Base-by-base conservation (phyloP, 2,888 invertebrate species). In the Oegoconia quadripuncta region DNA sequence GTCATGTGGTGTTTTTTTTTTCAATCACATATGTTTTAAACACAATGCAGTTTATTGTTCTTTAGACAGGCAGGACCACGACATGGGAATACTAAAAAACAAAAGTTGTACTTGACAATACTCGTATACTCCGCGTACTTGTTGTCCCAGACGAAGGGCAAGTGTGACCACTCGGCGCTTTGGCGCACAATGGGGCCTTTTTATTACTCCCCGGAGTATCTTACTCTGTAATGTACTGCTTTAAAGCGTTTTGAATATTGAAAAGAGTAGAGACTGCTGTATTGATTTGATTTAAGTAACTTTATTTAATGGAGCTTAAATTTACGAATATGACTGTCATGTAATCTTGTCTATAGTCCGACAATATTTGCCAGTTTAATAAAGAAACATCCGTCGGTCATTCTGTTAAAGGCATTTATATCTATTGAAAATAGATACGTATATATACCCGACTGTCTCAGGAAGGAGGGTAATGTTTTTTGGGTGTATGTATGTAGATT, bases 101-200 rank as follows among this genome's bases (percentile, higher is more conserved):
- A 42, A 23, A 31, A 34, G 15, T 15, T 39, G 43, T 36, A 36
- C 43, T 36, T 39, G 22, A 26, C 28, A 36, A 36, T 25, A 35
- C n/a, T n/a, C n/a, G n/a, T n/a, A n/a, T n/a, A n/a, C n/a, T n/a
- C n/a, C n/a, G n/a, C n/a, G n/a, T n/a, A n/a, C n/a, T n/a, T n/a
- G n/a, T n/a, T n/a, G n/a, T 6, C 27, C 2, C 36, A 39, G 41
- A 41, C 38, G 33, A 37, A 15, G 31, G 41, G n/a, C 31, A 35
- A 38, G 38, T 42, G 38, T 17, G 37, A 16, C 31, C 42, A 27
- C 32, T 30, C 27, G 8, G 46, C 45, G 43, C 37, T 34, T 13
- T 25, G 37, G 34, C n/a, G 40, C 31, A 64, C 66, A 69, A 69
- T 68, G 59, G 55, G 42, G 50, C 44, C 53, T 54, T 52, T 69